Base-by-base conservation (phyloP, 2,888 invertebrate genomes). In the Limnephilus marmoratus region DNA sequence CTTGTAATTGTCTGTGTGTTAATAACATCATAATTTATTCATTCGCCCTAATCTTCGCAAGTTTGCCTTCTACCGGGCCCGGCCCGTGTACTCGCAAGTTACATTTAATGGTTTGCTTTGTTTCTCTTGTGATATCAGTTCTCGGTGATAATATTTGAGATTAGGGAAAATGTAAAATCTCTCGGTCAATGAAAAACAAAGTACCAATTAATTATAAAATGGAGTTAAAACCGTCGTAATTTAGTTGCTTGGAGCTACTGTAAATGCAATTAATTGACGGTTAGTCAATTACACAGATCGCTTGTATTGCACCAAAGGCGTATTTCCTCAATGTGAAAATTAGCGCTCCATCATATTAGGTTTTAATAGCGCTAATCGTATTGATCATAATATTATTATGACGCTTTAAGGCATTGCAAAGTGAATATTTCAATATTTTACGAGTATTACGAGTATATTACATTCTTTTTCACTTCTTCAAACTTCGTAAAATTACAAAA, bases 1-100 rank as follows among this genome's bases (percentile, higher is more conserved):
- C 93, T 90, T 92, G 92, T 92, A 92, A 93, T 93, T 93, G 93
- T 93, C 92, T 93, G 88, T 90, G 93, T 93, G 92, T 92, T 93
- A 93, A 93, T 93, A 92, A 93, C 91, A 86, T 91, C 91, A 83
- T 93, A 90, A 93, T 93, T 92, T 93, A 93, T 93, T 93, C 92
- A 91, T 92, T 90, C 91, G 37, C 92, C 91, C 90, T 93, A 93
- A 93, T 93, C 92, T 92, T 91, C 49, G 87, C 85, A 90, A 92
- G 92, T 93, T 93, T 88, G 81, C 88, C 83, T n/a, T 49, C 45
- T 18, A 80, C 82, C 87, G 68, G 9, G 24, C n/a, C n/a, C 37
- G 13, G 15, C 45, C 83, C 31, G 81, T 81, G 5, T 90, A 41
- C 41, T 90, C 41, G 53, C 90, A 81, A 81, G 45, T 81, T 7